Evolutionary conservation across 2,113 vertebrate genomes (phyloP).

Genomic region (Numida meleagris): DNA sequence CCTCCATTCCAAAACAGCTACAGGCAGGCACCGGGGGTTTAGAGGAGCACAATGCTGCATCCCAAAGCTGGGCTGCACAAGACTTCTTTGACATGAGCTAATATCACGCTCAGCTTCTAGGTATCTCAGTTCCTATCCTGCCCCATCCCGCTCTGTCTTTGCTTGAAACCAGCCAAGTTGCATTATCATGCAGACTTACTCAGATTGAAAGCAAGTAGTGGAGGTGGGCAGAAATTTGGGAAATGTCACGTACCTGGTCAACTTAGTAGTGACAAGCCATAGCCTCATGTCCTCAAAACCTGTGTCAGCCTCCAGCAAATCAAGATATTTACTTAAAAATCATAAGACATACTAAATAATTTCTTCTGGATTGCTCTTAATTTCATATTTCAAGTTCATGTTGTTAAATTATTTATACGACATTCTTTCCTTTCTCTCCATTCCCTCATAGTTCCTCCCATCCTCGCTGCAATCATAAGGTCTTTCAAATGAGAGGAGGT

Average conservation of each 20-base stretch:
- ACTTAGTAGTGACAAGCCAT: neutral
- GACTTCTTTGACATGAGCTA: fast-evolving
- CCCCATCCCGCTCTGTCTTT: neutral
- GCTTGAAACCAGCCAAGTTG: neutral
- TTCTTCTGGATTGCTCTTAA: neutral
- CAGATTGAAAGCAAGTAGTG: neutral
- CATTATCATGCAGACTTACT: neutral
- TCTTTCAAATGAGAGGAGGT: neutral
- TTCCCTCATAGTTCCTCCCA: neutral
- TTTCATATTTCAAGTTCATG: neutral
- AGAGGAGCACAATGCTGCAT: neutral
- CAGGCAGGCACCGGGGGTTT: neutral
- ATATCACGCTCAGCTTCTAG: neutral
- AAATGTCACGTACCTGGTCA: neutral
- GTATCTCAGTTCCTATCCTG: neutral
- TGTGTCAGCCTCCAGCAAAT: neutral
- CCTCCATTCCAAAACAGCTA: neutral
- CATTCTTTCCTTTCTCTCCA: fast-evolving
- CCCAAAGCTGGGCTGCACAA: neutral
- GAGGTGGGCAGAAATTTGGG: neutral
- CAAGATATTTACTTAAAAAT: neutral
- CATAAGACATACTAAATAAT: neutral
- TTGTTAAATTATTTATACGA: neutral
- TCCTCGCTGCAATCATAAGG: neutral
- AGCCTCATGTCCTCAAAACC: neutral